Percentiles rank a stretch among this genome's conserved stretches.
These are phyloP conservation scores for Cheilosia urbana DNA, from an alignment of 2,888 invertebrate species.

Conservation along the genomic window DNA sequence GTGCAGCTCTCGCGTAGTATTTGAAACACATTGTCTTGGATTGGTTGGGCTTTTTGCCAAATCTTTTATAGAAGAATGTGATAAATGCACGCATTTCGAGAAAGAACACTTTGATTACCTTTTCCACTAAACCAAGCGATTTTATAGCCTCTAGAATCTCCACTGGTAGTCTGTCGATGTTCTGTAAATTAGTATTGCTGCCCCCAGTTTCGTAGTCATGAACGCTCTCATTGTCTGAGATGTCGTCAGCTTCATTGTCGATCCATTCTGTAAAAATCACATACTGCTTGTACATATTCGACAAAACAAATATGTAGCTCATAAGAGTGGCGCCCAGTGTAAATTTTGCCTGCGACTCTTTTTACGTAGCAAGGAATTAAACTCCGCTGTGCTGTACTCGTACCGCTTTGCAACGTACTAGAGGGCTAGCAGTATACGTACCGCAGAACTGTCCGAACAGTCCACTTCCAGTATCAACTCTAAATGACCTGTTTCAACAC, in stretches of 20 bases:
- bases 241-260: constrained; percentile 84
- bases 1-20: constrained; percentile 85
- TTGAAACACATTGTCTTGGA: constrained; percentile 85
- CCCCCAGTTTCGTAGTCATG: constrained; percentile 81
- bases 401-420: no score
- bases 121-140: constrained; percentile 86
- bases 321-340: no score
- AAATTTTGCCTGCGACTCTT: no score
- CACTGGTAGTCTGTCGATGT: constrained; percentile 85
- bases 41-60: constrained; percentile 80
- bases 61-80: constrained; percentile 70
- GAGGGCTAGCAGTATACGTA: no score
- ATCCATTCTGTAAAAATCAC: constrained; percentile 78
- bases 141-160: constrained; percentile 87
- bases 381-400: no score
- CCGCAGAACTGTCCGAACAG: no score
- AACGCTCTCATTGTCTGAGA: constrained; percentile 83
- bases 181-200: constrained; percentile 77
- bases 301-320: no score
- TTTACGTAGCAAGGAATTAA: no score
- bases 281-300: no score
- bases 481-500: no score
- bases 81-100: neutral
- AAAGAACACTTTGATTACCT: constrained; percentile 82
- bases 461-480: no score